Evolutionary conservation across 2,888 invertebrate genomes (phyloP).

Genomic region (Lithophane semibrunnea): DNA sequence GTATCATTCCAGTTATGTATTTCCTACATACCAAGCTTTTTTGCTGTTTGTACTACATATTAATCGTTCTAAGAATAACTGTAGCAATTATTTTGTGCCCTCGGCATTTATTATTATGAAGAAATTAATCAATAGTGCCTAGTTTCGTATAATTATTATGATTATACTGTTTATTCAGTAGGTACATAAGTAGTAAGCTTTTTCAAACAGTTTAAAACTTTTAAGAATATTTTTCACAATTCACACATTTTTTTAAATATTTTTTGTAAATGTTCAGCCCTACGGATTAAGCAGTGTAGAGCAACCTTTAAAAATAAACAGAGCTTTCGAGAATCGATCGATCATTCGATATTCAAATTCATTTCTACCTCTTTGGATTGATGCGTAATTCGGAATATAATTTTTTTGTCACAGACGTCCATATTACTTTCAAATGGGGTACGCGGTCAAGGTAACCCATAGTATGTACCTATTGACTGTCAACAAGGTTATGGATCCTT

Average conservation of each 20-base stretch:
- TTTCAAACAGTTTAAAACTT: not conserved
- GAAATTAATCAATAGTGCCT: not conserved
- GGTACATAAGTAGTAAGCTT: not conserved
- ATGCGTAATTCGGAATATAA: slow-evolving; percentile 21
- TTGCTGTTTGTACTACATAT: slow-evolving; percentile 12
- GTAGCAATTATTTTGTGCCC: slow-evolving; percentile 16
- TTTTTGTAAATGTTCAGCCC: not conserved
- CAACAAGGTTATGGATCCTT: slow-evolving; percentile 6
- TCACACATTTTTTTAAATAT: not conserved
- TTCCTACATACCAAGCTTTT: not conserved
- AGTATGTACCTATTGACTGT: not conserved
- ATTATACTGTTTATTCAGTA: not conserved
- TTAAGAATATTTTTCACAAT: too few relatives aligned
- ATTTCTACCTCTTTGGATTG: slow-evolving; percentile 16
- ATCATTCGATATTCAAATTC: slow-evolving; percentile 39
- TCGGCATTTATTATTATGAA: not conserved
- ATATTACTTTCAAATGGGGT: slow-evolving; percentile 50
- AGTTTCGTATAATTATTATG: not conserved
- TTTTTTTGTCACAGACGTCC: slow-evolving; percentile 29
- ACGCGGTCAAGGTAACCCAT: slow-evolving; percentile 36
- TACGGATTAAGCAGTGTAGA: too few relatives aligned
- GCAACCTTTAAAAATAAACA: slow-evolving; percentile 17
- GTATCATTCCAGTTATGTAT: not conserved
- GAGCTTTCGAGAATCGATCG: slow-evolving; percentile 29
- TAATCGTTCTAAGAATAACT: slow-evolving; percentile 10